Evolutionary conservation across 2,797 vertebrate species (phyloP), one percentile per base, ranked within the genome.

Genomic region (Sebastes cheni): DNA sequence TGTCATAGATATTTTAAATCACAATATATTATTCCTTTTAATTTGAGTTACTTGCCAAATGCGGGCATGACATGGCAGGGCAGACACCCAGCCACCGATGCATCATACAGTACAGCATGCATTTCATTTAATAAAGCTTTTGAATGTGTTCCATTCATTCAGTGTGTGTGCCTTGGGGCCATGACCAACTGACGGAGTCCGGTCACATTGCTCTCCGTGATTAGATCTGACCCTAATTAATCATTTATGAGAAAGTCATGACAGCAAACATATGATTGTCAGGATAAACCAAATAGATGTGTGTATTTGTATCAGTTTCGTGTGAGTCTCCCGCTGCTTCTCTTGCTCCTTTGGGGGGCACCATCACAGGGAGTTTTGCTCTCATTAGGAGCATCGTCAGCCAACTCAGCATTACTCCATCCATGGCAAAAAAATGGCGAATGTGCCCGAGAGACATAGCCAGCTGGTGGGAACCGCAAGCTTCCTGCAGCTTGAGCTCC

Each of bases 351-450:
- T 80, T 76, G 77, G 83, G 83, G 82, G 89, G 89, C 85, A 87
- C 88, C 82, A 59, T 79, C 83, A 62, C 70, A 30, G 89, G 81
- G 79, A 90, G 86, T 77, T 77, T 71, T 74, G 66, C 86, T 82
- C 82, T 92, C 89, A 86, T 90, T 86, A 89, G 86, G 56, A 84
- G 55, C 5, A 12, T 72, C 55, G 29, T 18, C 8, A 73, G 84
- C 86, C 82, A 84, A 81, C 85, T 80, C 84, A 61, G 86, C 85
- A 72, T 65, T 22, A 65, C 84, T 86, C 75, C 67, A 72, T 73
- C 82, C 81, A 83, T 66, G 82, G 84, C 80, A 84, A 79, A 85
- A 72, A 81, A 89, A 85, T 79, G 80, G 46, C 1, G 46, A 82
- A 30, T 3, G 75, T 20, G 64, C 52, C 30, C 4, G 5, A 14